A percentile compares a stretch with the other conserved stretches of the same genome.
Evolutionary conservation across 2,888 invertebrate genomes (phyloP).

Genomic region (Drosophila subquinaria): DNA sequence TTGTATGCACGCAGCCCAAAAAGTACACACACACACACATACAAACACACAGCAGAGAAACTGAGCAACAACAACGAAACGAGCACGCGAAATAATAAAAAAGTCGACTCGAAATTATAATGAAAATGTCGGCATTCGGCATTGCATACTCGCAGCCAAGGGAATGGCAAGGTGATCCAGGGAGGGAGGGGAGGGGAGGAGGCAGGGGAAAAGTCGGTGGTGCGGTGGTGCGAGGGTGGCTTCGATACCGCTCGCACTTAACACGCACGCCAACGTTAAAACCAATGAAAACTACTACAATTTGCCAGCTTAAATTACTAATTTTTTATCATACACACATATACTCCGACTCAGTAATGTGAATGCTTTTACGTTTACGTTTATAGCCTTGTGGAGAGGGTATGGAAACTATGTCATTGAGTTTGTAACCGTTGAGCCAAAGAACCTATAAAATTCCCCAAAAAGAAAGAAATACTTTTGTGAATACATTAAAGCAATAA

Average conservation of each 20-base stretch:
- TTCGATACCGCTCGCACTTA: conserved; percentile 71
- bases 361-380: conserved; percentile 41
- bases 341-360: conserved; percentile 41
- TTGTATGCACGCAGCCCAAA: conserved; percentile 84
- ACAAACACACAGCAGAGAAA: conserved; percentile 32
- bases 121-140: conserved; percentile 73
- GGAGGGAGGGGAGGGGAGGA: background rate
- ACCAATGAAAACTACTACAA: conserved; percentile 82
- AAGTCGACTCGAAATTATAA: conserved; percentile 73
- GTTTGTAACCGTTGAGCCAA: conserved; percentile 13
- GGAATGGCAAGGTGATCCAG: background rate
- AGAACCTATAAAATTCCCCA: conserved; percentile 1
- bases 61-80: conserved; percentile 40
- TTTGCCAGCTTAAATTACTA: conserved; percentile 74
- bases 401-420: conserved; percentile 48
- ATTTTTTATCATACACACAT: conserved; percentile 64
- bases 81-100: conserved; percentile 78
- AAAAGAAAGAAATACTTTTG: background rate
- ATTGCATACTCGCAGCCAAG: conserved; percentile 13
- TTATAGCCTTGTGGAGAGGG: conserved; percentile 31
- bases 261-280: conserved; percentile 77
- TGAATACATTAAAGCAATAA: conserved; percentile 3
- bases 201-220: conserved; percentile 23
- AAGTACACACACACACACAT: conserved; percentile 49
- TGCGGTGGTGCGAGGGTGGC: conserved; percentile 35